A percentile compares a stretch with the other conserved stretches of the same genome.
These are phyloP conservation scores for Gorsachius magnificus DNA, from an alignment of 2,797 vertebrate genomes.

Conservation along the genomic window DNA sequence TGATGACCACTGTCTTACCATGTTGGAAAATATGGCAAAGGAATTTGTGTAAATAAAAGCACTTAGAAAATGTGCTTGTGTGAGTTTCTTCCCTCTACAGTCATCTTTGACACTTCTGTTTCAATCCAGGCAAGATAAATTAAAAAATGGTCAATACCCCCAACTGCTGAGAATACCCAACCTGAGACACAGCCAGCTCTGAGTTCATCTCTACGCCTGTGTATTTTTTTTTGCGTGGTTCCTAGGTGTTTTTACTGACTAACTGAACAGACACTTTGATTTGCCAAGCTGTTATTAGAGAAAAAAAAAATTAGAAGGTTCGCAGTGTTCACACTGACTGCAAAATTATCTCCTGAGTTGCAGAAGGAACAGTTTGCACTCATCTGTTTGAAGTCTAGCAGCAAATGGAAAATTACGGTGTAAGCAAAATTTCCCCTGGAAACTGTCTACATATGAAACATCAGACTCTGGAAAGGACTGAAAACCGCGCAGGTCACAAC, in stretches of 20 bases:
- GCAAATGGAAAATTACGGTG: constrained; percentile 42
- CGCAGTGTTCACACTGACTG: constrained; percentile 29
- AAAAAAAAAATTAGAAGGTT: constrained; percentile 24
- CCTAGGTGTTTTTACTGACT: constrained; percentile 15
- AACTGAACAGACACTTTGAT: constrained; percentile 28
- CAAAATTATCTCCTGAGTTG: constrained; percentile 53
- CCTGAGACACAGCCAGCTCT: not conserved
- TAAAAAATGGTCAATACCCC: not conserved
- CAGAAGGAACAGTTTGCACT: constrained; percentile 54
- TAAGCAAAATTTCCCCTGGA: constrained; percentile 51
- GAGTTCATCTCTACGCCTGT: not conserved
- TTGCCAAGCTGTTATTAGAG: constrained; percentile 40
- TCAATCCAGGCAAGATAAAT: not conserved
- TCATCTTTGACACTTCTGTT: not conserved
- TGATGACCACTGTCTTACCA: not conserved
- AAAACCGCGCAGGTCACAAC: not conserved
- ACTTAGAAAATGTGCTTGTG: not conserved
- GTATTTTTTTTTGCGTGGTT: not conserved
- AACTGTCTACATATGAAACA: constrained; percentile 23
- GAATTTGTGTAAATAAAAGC: not conserved
- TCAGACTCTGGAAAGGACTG: not conserved
- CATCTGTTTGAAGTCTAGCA: constrained; percentile 34
- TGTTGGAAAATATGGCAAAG: not conserved
- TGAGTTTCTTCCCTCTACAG: not conserved
- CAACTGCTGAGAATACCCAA: not conserved